Percentiles rank a stretch among this genome's conserved stretches.
These are phyloP conservation scores for Colaptes auratus DNA, from an alignment of 2,113 vertebrate species.

Conservation along the genomic window DNA sequence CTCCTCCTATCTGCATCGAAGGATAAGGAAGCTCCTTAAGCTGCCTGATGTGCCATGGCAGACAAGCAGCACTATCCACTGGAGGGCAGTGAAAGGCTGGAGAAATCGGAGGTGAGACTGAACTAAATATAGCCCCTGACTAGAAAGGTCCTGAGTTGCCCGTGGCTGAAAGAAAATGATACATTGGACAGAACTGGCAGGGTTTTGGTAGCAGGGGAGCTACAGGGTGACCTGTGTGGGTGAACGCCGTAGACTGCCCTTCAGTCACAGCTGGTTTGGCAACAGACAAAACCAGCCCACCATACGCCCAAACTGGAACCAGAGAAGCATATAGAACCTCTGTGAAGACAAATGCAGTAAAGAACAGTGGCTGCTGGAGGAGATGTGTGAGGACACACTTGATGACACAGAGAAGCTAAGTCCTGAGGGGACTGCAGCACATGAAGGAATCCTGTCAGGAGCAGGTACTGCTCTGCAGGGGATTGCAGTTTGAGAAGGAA, in stretches of 20 bases:
- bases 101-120: background rate
- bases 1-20: background rate
- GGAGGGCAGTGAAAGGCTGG: background rate
- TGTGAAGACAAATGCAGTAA: background rate
- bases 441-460: background rate
- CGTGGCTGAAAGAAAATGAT: background rate
- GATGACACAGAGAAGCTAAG: background rate
- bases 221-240: background rate
- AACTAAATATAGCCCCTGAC: background rate
- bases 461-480: background rate
- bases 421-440: background rate
- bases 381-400: background rate
- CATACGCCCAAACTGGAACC: background rate
- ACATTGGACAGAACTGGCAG: background rate
- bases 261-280: background rate
- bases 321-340: background rate
- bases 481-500: background rate
- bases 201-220: background rate
- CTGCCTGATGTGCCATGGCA: fast-evolving
- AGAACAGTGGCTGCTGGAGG: background rate
- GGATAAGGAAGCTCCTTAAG: background rate
- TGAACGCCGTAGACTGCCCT: background rate
- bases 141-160: background rate
- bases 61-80: background rate
- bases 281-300: background rate